phyloP scores from a whole-genome alignment of 2,113 vertebrate species.

The Bothrops jararaca region DNA sequence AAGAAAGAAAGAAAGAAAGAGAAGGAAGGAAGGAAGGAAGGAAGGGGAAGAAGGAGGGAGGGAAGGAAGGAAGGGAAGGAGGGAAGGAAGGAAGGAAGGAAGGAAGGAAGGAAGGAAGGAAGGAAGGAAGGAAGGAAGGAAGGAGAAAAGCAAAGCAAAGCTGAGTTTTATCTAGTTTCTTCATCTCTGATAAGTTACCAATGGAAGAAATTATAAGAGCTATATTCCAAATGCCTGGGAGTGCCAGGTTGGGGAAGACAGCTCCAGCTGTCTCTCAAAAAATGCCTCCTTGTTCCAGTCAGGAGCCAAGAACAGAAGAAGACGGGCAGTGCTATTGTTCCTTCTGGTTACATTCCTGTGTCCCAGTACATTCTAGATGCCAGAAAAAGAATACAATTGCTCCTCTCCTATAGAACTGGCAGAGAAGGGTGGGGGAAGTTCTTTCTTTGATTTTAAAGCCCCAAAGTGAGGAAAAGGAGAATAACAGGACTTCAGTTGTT shows the following conservation, averaged over 20 bases:
- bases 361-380: not conserved
- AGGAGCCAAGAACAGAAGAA: not conserved
- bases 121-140: too few relatives aligned
- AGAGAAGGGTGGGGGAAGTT: not conserved
- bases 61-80: too few relatives aligned
- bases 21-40: too few relatives aligned
- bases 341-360: not conserved
- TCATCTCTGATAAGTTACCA: not conserved
- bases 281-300: not conserved
- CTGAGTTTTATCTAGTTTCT: not conserved
- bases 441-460: not conserved
- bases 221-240: not conserved
- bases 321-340: not conserved
- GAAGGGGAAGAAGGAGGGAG: too few relatives aligned
- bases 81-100: too few relatives aligned
- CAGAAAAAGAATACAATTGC: not conserved
- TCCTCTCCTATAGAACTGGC: not conserved
- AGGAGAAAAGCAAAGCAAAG: too few relatives aligned
- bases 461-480: not conserved
- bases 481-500: constrained; percentile 7
- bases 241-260: not conserved
- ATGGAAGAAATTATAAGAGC: not conserved
- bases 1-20: too few relatives aligned
- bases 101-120: too few relatives aligned
- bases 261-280: not conserved